phyloP scores from a whole-genome alignment of 2,113 vertebrate genomes.

The Anser brachyrhynchus region DNA sequence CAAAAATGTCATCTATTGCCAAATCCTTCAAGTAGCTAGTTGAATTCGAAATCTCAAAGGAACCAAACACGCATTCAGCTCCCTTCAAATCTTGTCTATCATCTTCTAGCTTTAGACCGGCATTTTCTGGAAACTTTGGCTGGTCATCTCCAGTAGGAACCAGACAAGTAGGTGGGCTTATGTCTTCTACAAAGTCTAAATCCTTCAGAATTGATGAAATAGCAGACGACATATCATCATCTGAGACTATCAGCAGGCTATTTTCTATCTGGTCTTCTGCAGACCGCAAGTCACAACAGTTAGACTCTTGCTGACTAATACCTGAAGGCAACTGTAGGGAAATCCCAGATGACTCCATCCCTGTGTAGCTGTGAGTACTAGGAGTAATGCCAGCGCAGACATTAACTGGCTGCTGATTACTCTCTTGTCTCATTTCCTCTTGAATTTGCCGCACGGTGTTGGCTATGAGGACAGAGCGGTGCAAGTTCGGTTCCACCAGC shows the following conservation, averaged over 20 bases:
- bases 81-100: conserved; percentile 70
- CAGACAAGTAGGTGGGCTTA: conserved; percentile 71
- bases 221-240: conserved; percentile 76
- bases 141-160: conserved; percentile 70
- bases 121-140: conserved; percentile 65
- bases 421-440: conserved; percentile 79
- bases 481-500: conserved; percentile 85
- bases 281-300: conserved; percentile 45
- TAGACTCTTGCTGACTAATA: conserved; percentile 63
- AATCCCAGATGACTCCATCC: conserved; percentile 61
- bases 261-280: conserved; percentile 56
- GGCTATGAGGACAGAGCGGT: conserved; percentile 86
- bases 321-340: conserved; percentile 68
- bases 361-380: conserved; percentile 44
- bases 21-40: conserved; percentile 87
- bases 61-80: conserved; percentile 73
- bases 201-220: conserved; percentile 77
- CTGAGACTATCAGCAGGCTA: conserved; percentile 73
- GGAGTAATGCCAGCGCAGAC: conserved; percentile 56
- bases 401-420: conserved; percentile 56
- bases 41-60: conserved; percentile 82
- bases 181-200: conserved; percentile 75
- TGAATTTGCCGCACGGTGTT: conserved; percentile 88
- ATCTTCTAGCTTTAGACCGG: conserved; percentile 39
- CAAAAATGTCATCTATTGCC: conserved; percentile 87